These are phyloP conservation scores for Alauda arvensis DNA, from an alignment of 2,797 vertebrate genomes.

Conservation along the genomic window DNA sequence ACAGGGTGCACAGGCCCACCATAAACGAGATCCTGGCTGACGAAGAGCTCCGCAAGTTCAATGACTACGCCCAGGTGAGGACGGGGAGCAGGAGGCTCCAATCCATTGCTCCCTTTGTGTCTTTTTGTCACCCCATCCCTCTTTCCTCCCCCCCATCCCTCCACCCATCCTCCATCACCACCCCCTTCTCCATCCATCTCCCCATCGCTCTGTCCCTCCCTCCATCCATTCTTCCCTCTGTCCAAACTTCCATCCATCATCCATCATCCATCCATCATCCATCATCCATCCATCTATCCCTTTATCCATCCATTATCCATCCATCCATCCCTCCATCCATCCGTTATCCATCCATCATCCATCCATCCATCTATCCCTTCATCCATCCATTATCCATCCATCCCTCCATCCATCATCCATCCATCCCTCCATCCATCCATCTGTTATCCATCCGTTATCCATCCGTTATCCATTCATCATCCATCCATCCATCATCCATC, in stretches of 20 bases:
- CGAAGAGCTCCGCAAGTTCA: slow-evolving; percentile 65
- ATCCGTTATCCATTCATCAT: no score
- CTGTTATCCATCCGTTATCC: no score
- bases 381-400: no score
- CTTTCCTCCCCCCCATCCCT: not conserved
- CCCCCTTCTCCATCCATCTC: accelerated
- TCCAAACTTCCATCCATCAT: accelerated
- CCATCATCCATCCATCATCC: no score
- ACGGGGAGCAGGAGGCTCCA: not conserved
- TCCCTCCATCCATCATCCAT: not conserved
- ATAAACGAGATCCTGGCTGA: slow-evolving; percentile 76
- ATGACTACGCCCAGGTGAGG: slow-evolving; percentile 83
- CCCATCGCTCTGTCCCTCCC: accelerated
- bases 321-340: not conserved
- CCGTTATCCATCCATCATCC: not conserved
- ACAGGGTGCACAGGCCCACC: not conserved
- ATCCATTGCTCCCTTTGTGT: accelerated
- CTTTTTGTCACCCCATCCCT: not conserved
- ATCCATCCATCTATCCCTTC: no score
- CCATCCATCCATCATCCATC: no score
- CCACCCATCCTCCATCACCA: accelerated
- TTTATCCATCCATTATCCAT: not conserved
- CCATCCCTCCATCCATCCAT: not conserved
- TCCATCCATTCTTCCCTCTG: not conserved
- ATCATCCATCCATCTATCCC: not conserved